Evolutionary conservation across 1,140 invertebrate species (phyloP).

Genomic region (Brachionus sp.): DNA sequence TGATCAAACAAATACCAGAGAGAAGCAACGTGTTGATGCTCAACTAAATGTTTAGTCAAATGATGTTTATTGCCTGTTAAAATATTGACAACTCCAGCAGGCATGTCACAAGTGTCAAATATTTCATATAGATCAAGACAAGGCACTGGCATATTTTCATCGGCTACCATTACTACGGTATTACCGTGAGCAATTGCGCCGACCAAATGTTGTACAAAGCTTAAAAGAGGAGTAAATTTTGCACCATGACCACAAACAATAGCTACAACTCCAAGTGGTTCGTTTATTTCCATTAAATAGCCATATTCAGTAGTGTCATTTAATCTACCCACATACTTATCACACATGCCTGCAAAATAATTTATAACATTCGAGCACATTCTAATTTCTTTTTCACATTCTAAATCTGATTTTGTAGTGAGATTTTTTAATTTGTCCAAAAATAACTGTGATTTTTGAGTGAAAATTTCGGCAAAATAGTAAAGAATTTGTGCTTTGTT

Average conservation of each 20-base stretch:
- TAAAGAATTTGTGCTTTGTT: constrained; percentile 62
- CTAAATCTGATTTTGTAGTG: constrained; percentile 51
- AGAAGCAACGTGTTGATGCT: constrained; percentile 61
- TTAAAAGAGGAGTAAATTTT: constrained; percentile 55
- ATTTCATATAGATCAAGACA: constrained; percentile 62
- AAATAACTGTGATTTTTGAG: constrained; percentile 55
- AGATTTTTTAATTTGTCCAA: constrained; percentile 51
- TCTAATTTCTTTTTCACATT: constrained; percentile 56
- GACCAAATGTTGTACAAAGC: constrained; percentile 60
- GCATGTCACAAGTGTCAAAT: constrained; percentile 62
- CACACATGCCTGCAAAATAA: constrained; percentile 61
- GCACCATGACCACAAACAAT: constrained; percentile 59
- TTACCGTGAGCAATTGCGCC: constrained; percentile 61
- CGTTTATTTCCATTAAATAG: constrained; percentile 58
- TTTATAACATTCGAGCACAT: constrained; percentile 58
- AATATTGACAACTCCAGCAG: constrained; percentile 62
- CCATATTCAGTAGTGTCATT: constrained; percentile 62
- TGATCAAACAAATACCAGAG: constrained; percentile 60
- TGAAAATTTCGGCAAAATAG: constrained; percentile 62
- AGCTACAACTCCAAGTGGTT: constrained; percentile 62
- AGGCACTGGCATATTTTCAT: constrained; percentile 56
- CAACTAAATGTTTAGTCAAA: constrained; percentile 57
- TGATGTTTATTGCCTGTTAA: constrained; percentile 60
- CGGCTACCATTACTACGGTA: constrained; percentile 60
- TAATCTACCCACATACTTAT: constrained; percentile 60